Percentiles rank a stretch among this genome's conserved stretches.
These are phyloP conservation scores for Xyrichtys novacula DNA, from an alignment of 2,797 vertebrate species.

Conservation along the genomic window DNA sequence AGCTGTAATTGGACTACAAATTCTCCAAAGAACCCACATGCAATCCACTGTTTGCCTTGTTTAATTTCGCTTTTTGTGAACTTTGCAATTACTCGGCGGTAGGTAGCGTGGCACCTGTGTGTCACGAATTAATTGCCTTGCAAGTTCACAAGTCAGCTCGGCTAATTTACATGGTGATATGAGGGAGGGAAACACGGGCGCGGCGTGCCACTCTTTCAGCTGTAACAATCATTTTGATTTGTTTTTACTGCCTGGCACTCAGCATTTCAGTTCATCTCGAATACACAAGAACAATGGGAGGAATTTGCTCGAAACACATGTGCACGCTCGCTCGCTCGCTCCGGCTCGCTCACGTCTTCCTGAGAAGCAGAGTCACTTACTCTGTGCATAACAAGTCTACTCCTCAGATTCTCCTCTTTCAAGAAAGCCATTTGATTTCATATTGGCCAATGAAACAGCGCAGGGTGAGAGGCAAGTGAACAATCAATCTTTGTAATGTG, in stretches of 20 bases:
- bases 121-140: constrained; percentile 70
- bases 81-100: constrained; percentile 64
- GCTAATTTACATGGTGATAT: constrained; percentile 62
- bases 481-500: constrained; percentile 88
- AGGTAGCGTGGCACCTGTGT: constrained; percentile 53
- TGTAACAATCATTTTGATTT: constrained; percentile 71
- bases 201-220: constrained; percentile 66
- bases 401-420: constrained; percentile 71
- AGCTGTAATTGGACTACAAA: constrained; percentile 73
- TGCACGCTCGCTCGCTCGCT: constrained; percentile 24
- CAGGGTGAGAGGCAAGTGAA: constrained; percentile 83
- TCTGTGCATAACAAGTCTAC: constrained; percentile 76
- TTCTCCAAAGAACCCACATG: constrained; percentile 56
- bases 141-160: constrained; percentile 55
- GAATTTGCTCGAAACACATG: constrained; percentile 62
- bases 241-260: constrained; percentile 62
- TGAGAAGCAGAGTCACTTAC: constrained; percentile 68
- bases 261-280: constrained; percentile 67
- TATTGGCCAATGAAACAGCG: constrained; percentile 83
- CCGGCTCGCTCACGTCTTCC: constrained; percentile 41
- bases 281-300: constrained; percentile 70
- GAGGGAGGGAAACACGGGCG: constrained; percentile 34
- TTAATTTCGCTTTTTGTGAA: constrained; percentile 71
- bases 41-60: constrained; percentile 53
- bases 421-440: constrained; percentile 82